Conservation (phyloP, 2,797 vertebrate species). For the Chaetodon trifasciatus region DNA sequence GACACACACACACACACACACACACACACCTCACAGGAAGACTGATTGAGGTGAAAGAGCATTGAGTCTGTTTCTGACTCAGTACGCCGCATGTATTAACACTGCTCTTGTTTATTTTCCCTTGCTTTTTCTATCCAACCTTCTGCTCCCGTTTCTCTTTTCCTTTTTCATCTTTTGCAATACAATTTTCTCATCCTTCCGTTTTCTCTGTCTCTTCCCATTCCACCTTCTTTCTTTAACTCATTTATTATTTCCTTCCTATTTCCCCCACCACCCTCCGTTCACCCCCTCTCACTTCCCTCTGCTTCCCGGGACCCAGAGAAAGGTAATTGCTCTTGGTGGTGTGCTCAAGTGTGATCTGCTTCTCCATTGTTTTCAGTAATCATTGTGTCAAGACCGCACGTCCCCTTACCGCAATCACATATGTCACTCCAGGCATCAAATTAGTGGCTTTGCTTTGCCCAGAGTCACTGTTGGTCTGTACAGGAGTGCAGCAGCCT, state of each 20-base stretch:
- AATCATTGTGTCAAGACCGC: slow-evolving; percentile 41
- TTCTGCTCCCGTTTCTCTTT: not conserved
- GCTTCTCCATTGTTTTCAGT: slow-evolving; percentile 42
- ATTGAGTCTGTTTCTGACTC: slow-evolving; percentile 40
- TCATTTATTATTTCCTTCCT: slow-evolving; percentile 1
- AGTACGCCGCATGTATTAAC: slow-evolving; percentile 44
- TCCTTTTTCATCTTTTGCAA: slow-evolving; percentile 4
- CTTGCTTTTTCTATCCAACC: not conserved
- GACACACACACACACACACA: slow-evolving; percentile 19
- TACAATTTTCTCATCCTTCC: slow-evolving; percentile 6
- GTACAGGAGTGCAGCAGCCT: slow-evolving; percentile 35
- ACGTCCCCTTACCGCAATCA: slow-evolving; percentile 4
- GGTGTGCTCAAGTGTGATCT: slow-evolving; percentile 30
- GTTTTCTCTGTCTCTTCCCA: not conserved
- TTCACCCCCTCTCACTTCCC: not conserved
- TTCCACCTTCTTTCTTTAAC: not conserved
- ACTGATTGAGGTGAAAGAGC: slow-evolving; percentile 44
- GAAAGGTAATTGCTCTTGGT: slow-evolving; percentile 78
- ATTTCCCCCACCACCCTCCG: not conserved
- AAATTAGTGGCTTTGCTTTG: slow-evolving; percentile 44
- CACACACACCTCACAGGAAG: slow-evolving; percentile 29
- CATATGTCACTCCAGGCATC: slow-evolving; percentile 50
- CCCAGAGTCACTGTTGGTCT: slow-evolving; percentile 57
- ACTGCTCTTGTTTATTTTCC: slow-evolving; percentile 38
- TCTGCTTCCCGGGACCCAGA: slow-evolving; percentile 76